These are phyloP conservation scores for Drosophila melanica DNA, from an alignment of 1,140 invertebrate genomes.

Conservation along the genomic window DNA sequence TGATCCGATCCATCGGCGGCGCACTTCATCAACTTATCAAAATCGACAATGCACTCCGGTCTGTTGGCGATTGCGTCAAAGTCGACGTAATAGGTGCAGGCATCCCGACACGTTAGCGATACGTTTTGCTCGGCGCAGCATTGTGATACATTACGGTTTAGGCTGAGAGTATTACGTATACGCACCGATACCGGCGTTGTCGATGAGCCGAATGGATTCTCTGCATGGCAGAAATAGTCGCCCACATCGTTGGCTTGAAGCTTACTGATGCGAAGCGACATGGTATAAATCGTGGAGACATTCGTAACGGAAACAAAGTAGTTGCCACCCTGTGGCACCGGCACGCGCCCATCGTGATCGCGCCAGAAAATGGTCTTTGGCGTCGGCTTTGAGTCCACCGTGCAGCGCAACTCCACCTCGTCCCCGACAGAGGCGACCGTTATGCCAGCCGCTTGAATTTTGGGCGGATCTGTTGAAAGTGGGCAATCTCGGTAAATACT, in stretches of 20 bases:
- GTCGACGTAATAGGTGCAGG: slow-evolving; percentile 91
- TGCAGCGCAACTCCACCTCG: slow-evolving; percentile 89
- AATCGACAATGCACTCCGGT: slow-evolving; percentile 91
- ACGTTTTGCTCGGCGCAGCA: slow-evolving; percentile 92
- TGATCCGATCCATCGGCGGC: slow-evolving; percentile 92
- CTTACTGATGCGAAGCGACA: slow-evolving; percentile 89
- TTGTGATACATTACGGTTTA: slow-evolving; percentile 88
- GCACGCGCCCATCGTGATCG: slow-evolving; percentile 88
- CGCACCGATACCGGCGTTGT: slow-evolving; percentile 89
- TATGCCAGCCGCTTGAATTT: slow-evolving; percentile 89
- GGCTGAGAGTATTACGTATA: slow-evolving; percentile 86
- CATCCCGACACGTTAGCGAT: slow-evolving; percentile 89
- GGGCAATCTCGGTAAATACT: not conserved
- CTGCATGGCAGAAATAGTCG: slow-evolving; percentile 92
- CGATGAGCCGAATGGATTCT: slow-evolving; percentile 90
- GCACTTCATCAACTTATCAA: slow-evolving; percentile 93
- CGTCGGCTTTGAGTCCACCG: slow-evolving; percentile 90
- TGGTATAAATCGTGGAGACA: slow-evolving; percentile 87
- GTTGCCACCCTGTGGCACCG: slow-evolving; percentile 90
- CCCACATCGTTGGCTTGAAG: slow-evolving; percentile 89
- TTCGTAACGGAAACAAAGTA: slow-evolving; percentile 86
- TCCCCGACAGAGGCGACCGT: slow-evolving; percentile 90
- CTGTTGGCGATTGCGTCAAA: slow-evolving; percentile 91
- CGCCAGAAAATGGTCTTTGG: slow-evolving; percentile 92
- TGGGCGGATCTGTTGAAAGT: slow-evolving; percentile 87